Evolutionary conservation across 2,797 vertebrate species (phyloP).

Genomic region (Hephaestus fuliginosus): DNA sequence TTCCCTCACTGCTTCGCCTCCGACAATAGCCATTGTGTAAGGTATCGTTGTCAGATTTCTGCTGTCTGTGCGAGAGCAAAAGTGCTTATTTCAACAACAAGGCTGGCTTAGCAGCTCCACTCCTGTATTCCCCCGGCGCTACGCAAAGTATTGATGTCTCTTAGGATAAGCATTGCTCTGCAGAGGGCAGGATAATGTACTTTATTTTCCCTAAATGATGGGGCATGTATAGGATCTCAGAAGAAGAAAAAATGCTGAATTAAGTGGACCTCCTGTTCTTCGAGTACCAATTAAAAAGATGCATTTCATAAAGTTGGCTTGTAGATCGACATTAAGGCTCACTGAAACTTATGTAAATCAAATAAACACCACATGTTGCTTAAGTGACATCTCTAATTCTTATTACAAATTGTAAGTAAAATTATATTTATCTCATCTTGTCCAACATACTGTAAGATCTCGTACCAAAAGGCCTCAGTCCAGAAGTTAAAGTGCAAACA

Average conservation of each 20-base stretch:
- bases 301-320: slow-evolving; percentile 10
- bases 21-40: slow-evolving; percentile 65
- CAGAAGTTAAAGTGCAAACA: neutral
- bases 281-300: neutral
- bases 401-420: neutral
- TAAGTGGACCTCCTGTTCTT: slow-evolving; percentile 39
- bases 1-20: slow-evolving; percentile 50
- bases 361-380: neutral
- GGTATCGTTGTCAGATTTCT: slow-evolving; percentile 68
- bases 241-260: slow-evolving; percentile 21
- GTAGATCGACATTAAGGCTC: neutral
- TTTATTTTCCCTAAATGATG: slow-evolving; percentile 44
- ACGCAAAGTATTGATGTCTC: slow-evolving; percentile 57
- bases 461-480: neutral
- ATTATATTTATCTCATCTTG: neutral
- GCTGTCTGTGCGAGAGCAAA: slow-evolving; percentile 65
- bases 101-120: slow-evolving; percentile 25
- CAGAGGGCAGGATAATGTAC: slow-evolving; percentile 43
- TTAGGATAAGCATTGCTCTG: slow-evolving; percentile 44
- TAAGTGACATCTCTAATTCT: neutral
- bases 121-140: slow-evolving; percentile 46
- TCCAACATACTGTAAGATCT: neutral
- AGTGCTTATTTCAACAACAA: slow-evolving; percentile 75
- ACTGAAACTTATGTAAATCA: neutral
- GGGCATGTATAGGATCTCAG: slow-evolving; percentile 26